Conservation (phyloP, 2,888 invertebrate genomes). For the Caprella mutica region DNA sequence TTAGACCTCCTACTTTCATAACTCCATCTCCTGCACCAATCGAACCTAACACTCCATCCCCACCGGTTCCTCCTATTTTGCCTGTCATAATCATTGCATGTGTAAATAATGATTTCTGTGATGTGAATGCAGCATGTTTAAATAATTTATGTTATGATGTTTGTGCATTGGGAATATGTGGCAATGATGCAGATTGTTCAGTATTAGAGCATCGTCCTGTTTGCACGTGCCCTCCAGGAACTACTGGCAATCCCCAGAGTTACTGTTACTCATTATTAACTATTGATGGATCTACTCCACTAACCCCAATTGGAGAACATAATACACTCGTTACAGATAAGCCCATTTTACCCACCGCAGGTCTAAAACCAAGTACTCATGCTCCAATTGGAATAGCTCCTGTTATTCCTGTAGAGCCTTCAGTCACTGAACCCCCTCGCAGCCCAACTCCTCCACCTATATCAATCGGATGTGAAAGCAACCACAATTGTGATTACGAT, state of each 20-base stretch:
- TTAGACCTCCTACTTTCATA: constrained; percentile 9
- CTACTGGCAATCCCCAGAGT: constrained; percentile 46
- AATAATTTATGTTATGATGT: constrained; percentile 77
- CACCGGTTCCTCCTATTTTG: constrained; percentile 11
- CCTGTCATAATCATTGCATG: constrained; percentile 60
- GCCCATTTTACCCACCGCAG: constrained; percentile 1
- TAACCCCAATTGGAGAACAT: constrained; percentile 41
- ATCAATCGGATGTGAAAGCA: constrained; percentile 55
- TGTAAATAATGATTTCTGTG: constrained; percentile 63
- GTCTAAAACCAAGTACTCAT: neutral
- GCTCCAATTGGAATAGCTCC: constrained; percentile 12
- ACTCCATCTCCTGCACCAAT: constrained; percentile 1
- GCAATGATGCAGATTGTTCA: constrained; percentile 62
- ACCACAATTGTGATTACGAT: constrained; percentile 59
- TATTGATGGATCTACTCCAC: constrained; percentile 4
- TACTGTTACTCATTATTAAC: constrained; percentile 34
- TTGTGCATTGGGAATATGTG: constrained; percentile 65
- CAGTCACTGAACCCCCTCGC: constrained; percentile 11
- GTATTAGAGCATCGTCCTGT: constrained; percentile 69
- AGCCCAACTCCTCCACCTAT: constrained; percentile 12
- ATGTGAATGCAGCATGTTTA: constrained; percentile 68
- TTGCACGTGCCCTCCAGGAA: constrained; percentile 67
- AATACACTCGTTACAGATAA: neutral
- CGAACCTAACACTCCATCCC: constrained; percentile 48
- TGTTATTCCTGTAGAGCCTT: constrained; percentile 4